These are phyloP conservation scores for Dipodomys spectabilis DNA, from an alignment of 2,113 vertebrate genomes.

Conservation along the genomic window DNA sequence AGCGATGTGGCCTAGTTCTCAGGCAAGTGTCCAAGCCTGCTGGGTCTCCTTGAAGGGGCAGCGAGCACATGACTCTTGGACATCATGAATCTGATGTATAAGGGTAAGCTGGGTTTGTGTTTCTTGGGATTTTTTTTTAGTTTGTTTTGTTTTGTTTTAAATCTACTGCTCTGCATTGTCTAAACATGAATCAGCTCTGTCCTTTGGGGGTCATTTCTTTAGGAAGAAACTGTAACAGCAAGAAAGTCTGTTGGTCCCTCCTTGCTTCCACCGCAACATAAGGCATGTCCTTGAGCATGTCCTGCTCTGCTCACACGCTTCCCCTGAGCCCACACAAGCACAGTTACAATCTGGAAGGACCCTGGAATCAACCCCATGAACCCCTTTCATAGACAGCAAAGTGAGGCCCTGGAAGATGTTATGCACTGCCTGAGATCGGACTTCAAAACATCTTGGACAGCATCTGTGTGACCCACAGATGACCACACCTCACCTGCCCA, in stretches of 20 bases:
- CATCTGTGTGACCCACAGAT: neutral
- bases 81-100: neutral
- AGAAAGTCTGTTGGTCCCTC: neutral
- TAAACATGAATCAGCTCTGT: neutral
- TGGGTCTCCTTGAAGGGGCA: slow-evolving; percentile 69
- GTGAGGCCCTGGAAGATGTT: neutral
- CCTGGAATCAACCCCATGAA: neutral
- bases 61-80: neutral
- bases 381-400: neutral
- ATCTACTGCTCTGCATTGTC: neutral
- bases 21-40: slow-evolving; percentile 42
- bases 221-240: neutral
- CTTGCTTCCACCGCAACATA: neutral
- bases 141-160: no score
- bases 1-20: slow-evolving; percentile 42
- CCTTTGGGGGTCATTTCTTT: neutral
- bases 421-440: neutral
- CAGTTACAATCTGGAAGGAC: neutral
- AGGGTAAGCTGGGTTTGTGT: neutral
- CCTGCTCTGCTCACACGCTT: neutral
- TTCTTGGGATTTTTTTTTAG: neutral
- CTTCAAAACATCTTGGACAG: neutral
- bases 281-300: neutral
- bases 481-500: no score
- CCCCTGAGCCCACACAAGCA: neutral